Conservation (phyloP, 2,113 vertebrate genomes). For the Azemiops feae region DNA sequence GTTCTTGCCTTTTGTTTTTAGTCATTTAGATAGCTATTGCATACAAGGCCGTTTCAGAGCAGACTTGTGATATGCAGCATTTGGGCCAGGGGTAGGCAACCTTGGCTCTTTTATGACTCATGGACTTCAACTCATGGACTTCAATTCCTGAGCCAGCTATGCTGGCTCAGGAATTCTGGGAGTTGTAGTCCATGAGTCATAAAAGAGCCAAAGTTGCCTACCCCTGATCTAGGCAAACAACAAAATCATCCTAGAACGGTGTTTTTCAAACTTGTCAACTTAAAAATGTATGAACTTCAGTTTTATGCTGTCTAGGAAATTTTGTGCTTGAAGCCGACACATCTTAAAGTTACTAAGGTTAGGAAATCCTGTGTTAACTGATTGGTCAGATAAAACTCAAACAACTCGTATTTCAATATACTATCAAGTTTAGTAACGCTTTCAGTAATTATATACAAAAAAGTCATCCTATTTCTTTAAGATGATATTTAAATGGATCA, state of each 20-base stretch:
- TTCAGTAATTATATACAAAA: neutral
- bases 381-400: neutral
- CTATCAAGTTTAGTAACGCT: neutral
- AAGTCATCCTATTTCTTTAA: neutral
- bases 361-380: neutral
- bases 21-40: neutral
- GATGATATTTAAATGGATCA: neutral
- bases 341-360: neutral
- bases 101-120: too few species aligned
- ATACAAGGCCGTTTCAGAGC: neutral
- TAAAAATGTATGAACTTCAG: neutral
- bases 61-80: accelerated
- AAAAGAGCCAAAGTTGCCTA: too few species aligned
- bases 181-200: too few species aligned
- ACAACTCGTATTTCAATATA: neutral
- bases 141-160: too few species aligned
- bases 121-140: too few species aligned
- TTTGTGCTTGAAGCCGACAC: neutral
- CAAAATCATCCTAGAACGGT: neutral
- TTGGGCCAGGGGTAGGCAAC: too few species aligned
- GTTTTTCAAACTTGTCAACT: neutral
- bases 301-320: neutral
- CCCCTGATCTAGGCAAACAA: neutral
- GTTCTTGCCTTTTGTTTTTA: neutral
- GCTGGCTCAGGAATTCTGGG: too few species aligned